Conservation (phyloP, 2,797 vertebrate genomes). For the Eutrigla gurnardus region DNA sequence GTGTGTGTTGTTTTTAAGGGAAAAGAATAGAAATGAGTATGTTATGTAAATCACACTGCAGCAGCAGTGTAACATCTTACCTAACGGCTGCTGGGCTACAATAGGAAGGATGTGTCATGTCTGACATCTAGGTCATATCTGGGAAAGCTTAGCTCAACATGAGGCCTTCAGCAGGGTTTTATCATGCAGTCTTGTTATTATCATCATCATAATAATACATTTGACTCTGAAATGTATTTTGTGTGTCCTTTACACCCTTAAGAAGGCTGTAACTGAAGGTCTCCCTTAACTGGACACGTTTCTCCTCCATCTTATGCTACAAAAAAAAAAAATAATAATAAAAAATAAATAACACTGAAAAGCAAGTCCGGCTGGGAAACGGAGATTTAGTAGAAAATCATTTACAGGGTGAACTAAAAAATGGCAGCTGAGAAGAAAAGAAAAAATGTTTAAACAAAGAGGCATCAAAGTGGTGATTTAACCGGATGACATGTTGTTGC, state of each 20-base stretch:
- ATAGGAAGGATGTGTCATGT: conserved; percentile 57
- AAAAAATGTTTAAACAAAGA: not conserved
- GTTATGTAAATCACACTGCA: conserved; percentile 35
- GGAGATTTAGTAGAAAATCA: conserved; percentile 31
- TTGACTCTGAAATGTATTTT: conserved; percentile 15
- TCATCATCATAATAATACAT: conserved; percentile 11
- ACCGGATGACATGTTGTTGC: not conserved
- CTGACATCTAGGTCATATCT: conserved; percentile 63
- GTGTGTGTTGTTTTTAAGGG: not conserved
- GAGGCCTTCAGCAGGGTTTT: conserved; percentile 51
- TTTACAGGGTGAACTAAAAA: no score
- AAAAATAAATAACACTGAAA: conserved; percentile 26
- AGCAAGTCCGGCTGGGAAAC: conserved; percentile 31
- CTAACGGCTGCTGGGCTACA: conserved; percentile 41
- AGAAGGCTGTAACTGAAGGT: not conserved
- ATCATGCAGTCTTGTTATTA: not conserved
- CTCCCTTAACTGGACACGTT: not conserved
- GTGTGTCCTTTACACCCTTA: not conserved
- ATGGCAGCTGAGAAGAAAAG: not conserved
- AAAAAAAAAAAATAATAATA: conserved; percentile 27
- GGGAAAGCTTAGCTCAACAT: conserved; percentile 29
- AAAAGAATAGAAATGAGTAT: no score
- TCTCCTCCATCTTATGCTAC: not conserved
- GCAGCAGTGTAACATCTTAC: conserved; percentile 13
- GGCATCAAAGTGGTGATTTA: fast-evolving